Evolutionary conservation across 2,113 vertebrate genomes (phyloP), one percentile per base, ranked within the genome.

Genomic region (Carassius gibelio): DNA sequence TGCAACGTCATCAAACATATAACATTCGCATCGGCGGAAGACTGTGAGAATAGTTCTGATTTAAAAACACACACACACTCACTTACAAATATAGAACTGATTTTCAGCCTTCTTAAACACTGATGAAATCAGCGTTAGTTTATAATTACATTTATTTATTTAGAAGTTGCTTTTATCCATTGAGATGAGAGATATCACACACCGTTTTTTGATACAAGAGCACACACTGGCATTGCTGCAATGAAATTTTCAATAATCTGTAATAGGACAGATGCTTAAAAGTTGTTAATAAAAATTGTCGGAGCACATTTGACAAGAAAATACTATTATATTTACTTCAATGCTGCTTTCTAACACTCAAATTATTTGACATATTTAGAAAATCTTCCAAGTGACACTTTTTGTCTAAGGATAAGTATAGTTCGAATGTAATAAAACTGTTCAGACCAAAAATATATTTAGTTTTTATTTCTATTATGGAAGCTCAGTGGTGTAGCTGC

Each of bases 401-500:
- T 19, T 77, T 76, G 21, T 19, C n/a, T 17, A 79, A 23, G 11
- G 34, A 23, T 8, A 38, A 61, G 75, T 15, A 59, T 36, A 21
- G 14, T 36, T 77, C 1, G 8, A 62, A 23, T 62, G 1, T 78
- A 17, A 78, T 59, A 57, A 13, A 57, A 21, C 15, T 52, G 30
- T 50, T 17, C 79, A 68, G 26, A 45, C 26, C 14, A 17, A 48
- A 64, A 71, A 26, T 15, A 64, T 50, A 50, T 82, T 38, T 19
- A 57, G 26, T 19, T 79, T 30, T 66, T 64, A 26, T 75, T 17
- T 59, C 30, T 4, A 19, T 64, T 78, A 52, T 62, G 14, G 36
- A 72, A 59, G 57, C 76, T 69, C 82, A 81, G 34, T 50, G 59
- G 61, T 48, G 69, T 71, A 42, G 74, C 50, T 82, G 42, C 68